These are phyloP conservation scores for Suricata suricatta DNA, from an alignment of 2,113 vertebrate genomes.

Conservation along the genomic window DNA sequence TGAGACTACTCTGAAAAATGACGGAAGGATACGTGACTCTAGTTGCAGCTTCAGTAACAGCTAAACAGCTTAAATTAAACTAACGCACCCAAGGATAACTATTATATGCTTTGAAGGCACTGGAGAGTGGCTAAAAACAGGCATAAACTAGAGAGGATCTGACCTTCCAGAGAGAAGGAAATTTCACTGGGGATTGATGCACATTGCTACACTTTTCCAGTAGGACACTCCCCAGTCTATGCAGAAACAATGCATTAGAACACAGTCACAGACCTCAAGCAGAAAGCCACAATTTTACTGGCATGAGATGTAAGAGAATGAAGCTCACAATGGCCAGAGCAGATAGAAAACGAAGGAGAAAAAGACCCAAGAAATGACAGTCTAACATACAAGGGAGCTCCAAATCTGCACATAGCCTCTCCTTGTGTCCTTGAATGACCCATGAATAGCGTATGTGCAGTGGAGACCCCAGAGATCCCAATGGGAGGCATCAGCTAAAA, in stretches of 20 bases:
- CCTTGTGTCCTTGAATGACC: background rate
- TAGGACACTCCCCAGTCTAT: background rate
- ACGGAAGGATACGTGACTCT: background rate
- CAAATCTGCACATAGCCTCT: background rate
- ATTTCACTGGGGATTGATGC: background rate
- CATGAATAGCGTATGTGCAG: background rate
- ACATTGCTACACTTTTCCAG: background rate
- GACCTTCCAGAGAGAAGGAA: background rate
- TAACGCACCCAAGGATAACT: background rate
- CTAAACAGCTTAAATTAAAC: background rate
- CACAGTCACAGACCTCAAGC: background rate
- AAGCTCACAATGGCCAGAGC: background rate
- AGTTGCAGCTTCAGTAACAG: constrained; percentile 1
- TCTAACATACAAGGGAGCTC: background rate
- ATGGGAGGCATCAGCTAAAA: background rate
- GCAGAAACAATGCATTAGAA: background rate
- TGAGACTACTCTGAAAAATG: background rate
- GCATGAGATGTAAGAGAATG: background rate
- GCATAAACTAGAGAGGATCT: background rate
- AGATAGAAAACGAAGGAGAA: background rate
- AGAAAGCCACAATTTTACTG: background rate
- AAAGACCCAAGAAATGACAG: background rate
- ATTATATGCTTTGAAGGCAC: background rate
- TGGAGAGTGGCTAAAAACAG: background rate
- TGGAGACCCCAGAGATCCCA: background rate